These are phyloP conservation scores for Bolinopsis microptera DNA, from an alignment of 37 sponge, comb jelly and placozoan species.

Conservation along the genomic window DNA sequence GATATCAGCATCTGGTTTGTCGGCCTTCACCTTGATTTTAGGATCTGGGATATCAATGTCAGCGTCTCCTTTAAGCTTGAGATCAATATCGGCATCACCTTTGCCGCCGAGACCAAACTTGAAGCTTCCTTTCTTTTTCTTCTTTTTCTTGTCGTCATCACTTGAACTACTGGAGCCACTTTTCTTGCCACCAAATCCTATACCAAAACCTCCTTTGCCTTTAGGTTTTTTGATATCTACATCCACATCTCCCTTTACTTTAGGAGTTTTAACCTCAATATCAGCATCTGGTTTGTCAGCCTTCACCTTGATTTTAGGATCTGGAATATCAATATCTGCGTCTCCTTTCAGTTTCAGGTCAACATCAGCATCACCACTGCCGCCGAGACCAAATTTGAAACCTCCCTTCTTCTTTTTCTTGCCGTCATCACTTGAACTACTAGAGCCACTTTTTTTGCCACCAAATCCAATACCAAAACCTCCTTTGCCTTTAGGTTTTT, in stretches of 20 bases:
- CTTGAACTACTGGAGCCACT: neutral
- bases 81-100: constrained; percentile 11
- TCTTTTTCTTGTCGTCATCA: neutral
- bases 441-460: neutral
- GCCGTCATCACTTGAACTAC: neutral
- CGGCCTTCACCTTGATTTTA: neutral
- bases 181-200: constrained; percentile 36
- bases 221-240: neutral
- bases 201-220: constrained; percentile 38
- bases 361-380: neutral
- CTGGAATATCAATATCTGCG: constrained; percentile 7
- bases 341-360: constrained; percentile 15
- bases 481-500: neutral
- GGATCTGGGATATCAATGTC: neutral
- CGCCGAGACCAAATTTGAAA: neutral
- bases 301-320: constrained; percentile 2
- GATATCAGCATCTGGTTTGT: constrained; percentile 41
- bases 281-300: constrained; percentile 29
- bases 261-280: neutral
- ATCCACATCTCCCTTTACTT: neutral
- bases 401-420: neutral
- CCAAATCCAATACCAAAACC: constrained; percentile 18
- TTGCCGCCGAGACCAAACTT: neutral
- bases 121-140: neutral
- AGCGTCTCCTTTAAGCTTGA: neutral